Conservation (phyloP, 2,113 vertebrate genomes). For the Vombatus ursinus region DNA sequence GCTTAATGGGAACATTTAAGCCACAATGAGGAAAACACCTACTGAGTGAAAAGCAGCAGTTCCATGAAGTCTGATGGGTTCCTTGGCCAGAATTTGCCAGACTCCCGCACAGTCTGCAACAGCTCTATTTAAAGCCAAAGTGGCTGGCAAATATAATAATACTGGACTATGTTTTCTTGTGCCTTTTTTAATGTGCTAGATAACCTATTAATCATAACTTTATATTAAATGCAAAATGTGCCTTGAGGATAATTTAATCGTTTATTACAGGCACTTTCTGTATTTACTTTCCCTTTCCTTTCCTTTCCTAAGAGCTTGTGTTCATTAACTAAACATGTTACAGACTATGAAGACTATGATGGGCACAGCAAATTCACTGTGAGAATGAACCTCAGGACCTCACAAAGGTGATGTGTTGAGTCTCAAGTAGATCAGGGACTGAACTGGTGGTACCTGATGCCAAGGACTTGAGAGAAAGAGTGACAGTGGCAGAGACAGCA, state of each 20-base stretch:
- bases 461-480: not conserved
- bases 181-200: conserved; percentile 66
- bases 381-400: not conserved
- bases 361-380: conserved; percentile 50
- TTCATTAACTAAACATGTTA: conserved; percentile 44
- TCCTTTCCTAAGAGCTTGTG: conserved; percentile 5
- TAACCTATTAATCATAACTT: conserved; percentile 77
- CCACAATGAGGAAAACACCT: conserved; percentile 68
- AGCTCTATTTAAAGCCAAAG: conserved; percentile 72
- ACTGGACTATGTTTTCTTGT: conserved; percentile 47
- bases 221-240: conserved; percentile 75
- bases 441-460: conserved; percentile 31
- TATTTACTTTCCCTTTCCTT: conserved; percentile 65
- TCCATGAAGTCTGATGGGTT: conserved; percentile 72
- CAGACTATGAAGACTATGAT: not conserved
- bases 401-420: not conserved
- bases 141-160: conserved; percentile 52
- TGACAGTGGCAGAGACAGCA: conserved; percentile 48
- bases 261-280: conserved; percentile 64
- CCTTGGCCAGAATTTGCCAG: conserved; percentile 70
- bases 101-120: conserved; percentile 52
- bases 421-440: conserved; percentile 28
- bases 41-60: conserved; percentile 70
- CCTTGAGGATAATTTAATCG: conserved; percentile 76
- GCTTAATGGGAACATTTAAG: conserved; percentile 66